Conservation (phyloP, 2,113 vertebrate genomes). For the Eptatretus burgeri region DNA sequence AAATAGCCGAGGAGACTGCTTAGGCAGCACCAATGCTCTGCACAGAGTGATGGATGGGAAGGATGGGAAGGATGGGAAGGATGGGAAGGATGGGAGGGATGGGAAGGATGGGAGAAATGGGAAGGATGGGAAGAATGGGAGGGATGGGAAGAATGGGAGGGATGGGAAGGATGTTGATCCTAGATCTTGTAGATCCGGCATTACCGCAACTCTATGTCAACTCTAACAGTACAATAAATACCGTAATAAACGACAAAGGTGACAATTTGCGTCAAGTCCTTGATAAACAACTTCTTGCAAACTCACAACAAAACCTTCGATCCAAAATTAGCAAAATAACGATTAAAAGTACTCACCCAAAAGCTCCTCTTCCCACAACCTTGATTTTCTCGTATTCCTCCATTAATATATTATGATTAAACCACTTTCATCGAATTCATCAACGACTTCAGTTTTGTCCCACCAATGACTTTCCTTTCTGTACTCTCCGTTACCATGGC, state of each 20-base stretch:
- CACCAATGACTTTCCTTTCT: too few relatives aligned
- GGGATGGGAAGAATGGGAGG: not conserved
- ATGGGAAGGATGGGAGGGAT: not conserved
- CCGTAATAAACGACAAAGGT: not conserved
- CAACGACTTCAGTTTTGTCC: too few relatives aligned
- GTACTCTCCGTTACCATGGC: too few relatives aligned
- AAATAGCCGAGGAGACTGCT: too few relatives aligned
- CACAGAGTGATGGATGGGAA: too few relatives aligned
- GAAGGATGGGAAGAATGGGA: not conserved
- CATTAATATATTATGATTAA: slow-evolving; percentile 21
- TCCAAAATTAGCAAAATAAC: not conserved
- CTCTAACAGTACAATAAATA: not conserved
- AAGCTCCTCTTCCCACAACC: slow-evolving; percentile 79
- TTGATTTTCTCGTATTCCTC: slow-evolving; percentile 94
- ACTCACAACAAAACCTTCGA: not conserved
- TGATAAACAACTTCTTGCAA: not conserved
- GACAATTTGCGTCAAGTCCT: not conserved
- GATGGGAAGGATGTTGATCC: not conserved
- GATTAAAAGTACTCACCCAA: slow-evolving; percentile 46
- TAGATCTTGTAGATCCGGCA: not conserved
- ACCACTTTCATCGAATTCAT: not conserved
- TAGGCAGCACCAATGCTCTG: too few relatives aligned
- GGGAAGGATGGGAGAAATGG: not conserved
- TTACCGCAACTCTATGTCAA: too few relatives aligned
- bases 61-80: not conserved